Evolutionary conservation across 2,888 invertebrate genomes (phyloP), one percentile per base, ranked within the genome.

Genomic region (Nymphalis c-album): DNA sequence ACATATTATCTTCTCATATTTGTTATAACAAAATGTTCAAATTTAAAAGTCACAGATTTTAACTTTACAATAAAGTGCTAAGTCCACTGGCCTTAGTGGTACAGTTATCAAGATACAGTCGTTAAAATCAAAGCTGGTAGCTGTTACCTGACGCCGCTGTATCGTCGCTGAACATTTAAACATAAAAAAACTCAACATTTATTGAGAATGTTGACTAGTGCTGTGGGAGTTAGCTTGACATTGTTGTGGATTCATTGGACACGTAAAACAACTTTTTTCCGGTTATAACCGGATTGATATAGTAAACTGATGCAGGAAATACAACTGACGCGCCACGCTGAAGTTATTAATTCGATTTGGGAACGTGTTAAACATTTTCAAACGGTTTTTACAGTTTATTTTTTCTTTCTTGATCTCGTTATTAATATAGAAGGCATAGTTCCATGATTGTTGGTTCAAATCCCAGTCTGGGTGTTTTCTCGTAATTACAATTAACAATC

Each of bases 111-210:
- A 64, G 64, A 64, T 68, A 60, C 50, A 51, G 64, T 46, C 46
- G 53, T 68, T 57, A 63, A 62, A 58, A 55, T 40, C 47, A 17
- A 40, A 69, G 63, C 58, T 45, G 63, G 58, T 67, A 60, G 61
- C 60, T 68, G n/a, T n/a, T n/a, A n/a, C n/a, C n/a, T n/a, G 64
- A 60, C 68, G 60, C 63, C 55, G 63, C 51, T 67, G 73, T 71
- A 72, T 68, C 22, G 51, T 68, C 66, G 62, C 60, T 69, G 71
- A 70, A 71, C 64, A 68, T 67, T 66, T 40, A 35, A 35, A 65
- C 72, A 67, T 71, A 73, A 74, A 74, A 73, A 71, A n/a, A n/a
- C n/a, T 73, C 67, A 72, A 71, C 67, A 72, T 68, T 67, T 72
- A 72, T 69, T 62, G 67, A 58, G 50, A 46, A 48, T 60, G 35